Evolutionary conservation across 2,888 invertebrate species (phyloP).

Genomic region (Thera britannica): DNA sequence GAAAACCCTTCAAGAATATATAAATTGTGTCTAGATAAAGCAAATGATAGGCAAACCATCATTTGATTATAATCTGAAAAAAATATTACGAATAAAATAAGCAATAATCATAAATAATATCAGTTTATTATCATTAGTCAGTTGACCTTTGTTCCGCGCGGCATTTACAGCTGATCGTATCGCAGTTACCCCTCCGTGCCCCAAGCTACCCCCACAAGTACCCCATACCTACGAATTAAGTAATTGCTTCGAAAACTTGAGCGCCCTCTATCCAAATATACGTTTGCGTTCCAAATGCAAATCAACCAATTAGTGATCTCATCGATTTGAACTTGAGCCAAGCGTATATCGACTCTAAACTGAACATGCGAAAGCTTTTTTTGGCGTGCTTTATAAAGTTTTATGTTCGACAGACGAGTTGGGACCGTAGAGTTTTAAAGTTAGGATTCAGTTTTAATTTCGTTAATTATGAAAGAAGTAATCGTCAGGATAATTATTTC

Average conservation of each 20-base stretch:
- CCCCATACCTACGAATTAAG: constrained; percentile 27
- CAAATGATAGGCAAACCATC: too few species aligned
- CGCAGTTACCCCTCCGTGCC: constrained; percentile 23
- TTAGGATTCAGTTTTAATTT: constrained; percentile 30
- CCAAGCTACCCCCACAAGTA: constrained; percentile 5
- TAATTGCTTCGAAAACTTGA: constrained; percentile 39
- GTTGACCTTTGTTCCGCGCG: constrained; percentile 32
- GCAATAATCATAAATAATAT: constrained; percentile 19
- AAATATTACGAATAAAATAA: background rate
- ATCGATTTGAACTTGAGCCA: constrained; percentile 36
- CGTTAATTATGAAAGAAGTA: constrained; percentile 5
- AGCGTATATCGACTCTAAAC: constrained; percentile 41
- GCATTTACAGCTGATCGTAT: constrained; percentile 30
- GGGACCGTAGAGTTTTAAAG: constrained; percentile 2
- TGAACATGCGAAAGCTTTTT: background rate
- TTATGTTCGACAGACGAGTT: constrained; percentile 14
- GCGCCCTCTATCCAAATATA: constrained; percentile 38
- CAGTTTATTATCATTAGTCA: constrained; percentile 23
- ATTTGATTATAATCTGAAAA: background rate
- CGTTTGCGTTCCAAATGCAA: constrained; percentile 55
- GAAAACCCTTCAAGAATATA: too few species aligned
- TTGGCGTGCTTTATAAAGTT: background rate
- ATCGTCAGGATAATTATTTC: background rate
- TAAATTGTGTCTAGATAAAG: too few species aligned
- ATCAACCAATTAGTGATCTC: constrained; percentile 60